Conservation (phyloP, 2,888 invertebrate species). For the Torymus tubicola region DNA sequence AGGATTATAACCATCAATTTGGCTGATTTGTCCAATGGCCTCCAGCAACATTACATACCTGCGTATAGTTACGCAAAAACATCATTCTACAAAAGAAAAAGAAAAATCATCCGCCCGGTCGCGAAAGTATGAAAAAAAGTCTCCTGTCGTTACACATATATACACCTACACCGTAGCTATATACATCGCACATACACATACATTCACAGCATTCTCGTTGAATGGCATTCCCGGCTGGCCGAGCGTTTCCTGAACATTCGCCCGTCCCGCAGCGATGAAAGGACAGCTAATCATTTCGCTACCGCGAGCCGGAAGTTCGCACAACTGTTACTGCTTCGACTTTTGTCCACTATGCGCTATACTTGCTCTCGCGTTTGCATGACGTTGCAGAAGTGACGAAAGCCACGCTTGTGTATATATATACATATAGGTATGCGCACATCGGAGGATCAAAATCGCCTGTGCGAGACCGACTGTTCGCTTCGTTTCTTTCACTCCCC, state of each 20-base stretch:
- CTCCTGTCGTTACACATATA: background rate
- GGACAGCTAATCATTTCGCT: constrained; percentile 43
- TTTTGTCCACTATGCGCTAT: constrained; percentile 18
- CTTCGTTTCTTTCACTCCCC: background rate
- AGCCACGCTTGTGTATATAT: constrained; percentile 5
- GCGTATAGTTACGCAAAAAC: background rate
- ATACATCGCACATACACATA: too few relatives aligned
- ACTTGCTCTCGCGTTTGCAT: too few relatives aligned
- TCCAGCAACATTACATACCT: too few relatives aligned
- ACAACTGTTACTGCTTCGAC: constrained; percentile 49
- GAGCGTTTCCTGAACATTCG: constrained; percentile 44
- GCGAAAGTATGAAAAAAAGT: constrained; percentile 26
- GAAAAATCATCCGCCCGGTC: background rate
- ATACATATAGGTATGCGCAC: background rate
- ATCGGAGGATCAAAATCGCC: constrained; percentile 2
- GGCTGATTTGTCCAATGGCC: too few relatives aligned
- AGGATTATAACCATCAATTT: too few relatives aligned
- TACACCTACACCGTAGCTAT: too few relatives aligned
- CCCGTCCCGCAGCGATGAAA: constrained; percentile 33
- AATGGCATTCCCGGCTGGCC: constrained; percentile 28
- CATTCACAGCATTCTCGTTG: background rate
- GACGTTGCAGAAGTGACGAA: constrained; percentile 29
- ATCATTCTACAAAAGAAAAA: constrained; percentile 26
- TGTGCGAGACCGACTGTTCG: background rate
- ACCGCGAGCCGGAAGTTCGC: constrained; percentile 47